Evolutionary conservation across 2,113 vertebrate genomes (phyloP).

Genomic region (Blennius ocellaris): DNA sequence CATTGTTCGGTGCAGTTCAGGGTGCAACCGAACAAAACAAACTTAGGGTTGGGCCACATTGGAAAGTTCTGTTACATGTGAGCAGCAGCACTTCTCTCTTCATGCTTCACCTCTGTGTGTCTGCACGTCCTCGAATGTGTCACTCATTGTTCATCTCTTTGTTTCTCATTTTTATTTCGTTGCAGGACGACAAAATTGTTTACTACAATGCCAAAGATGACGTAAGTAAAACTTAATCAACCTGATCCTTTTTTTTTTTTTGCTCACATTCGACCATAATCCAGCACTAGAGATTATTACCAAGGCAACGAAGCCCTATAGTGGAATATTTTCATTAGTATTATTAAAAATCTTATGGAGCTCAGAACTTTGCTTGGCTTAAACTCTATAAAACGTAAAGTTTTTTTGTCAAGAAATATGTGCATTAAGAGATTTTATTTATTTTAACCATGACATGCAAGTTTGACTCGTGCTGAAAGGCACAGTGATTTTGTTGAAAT

Average conservation of each 20-base stretch:
- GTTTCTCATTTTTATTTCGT: constrained; percentile 39
- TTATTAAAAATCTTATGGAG: not conserved
- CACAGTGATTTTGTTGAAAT: too few species aligned
- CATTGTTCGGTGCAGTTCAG: too few species aligned
- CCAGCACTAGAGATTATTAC: constrained; percentile 12
- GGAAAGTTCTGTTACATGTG: too few species aligned
- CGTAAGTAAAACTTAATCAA: constrained; percentile 77
- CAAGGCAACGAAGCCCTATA: constrained; percentile 5
- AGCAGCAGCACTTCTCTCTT: too few species aligned
- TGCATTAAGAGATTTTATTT: too few species aligned
- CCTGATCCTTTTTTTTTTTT: not conserved
- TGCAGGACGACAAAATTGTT: constrained; percentile 87
- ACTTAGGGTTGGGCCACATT: too few species aligned
- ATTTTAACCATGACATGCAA: too few species aligned
- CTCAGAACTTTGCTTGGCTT: not conserved
- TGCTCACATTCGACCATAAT: not conserved
- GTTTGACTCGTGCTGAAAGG: too few species aligned
- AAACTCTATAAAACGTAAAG: too few species aligned
- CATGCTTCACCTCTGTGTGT: too few species aligned
- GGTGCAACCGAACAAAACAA: too few species aligned
- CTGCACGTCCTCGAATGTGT: too few species aligned
- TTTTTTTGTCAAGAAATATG: not conserved
- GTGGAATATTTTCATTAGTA: constrained; percentile 1
- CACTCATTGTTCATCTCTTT: not conserved
- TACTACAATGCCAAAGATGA: constrained; percentile 96